Base-by-base conservation (phyloP, 2,797 vertebrate species). In the Syndactyla subalaris region DNA sequence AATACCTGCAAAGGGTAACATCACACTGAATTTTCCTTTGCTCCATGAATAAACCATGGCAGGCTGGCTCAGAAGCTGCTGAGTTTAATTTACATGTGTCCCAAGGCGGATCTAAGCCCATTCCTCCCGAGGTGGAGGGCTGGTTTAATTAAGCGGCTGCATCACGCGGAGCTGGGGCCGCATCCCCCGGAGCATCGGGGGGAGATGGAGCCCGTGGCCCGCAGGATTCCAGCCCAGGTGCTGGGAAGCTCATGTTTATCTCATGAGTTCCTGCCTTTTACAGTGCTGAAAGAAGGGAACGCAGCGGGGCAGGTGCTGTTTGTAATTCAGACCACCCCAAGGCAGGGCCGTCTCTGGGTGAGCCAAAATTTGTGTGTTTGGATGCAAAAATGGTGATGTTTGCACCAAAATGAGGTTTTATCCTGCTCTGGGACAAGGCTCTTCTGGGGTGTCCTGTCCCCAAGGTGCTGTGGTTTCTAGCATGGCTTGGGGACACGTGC, bases 71-170 rank as follows among this genome's bases (percentile, higher is more conserved):
- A 12, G 70, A 72, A 71, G 55, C 51, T 0, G 6, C 77, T 90
- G 85, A 52, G 55, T 97, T 94, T 78, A 81, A 94, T 93, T 94
- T 93, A 30, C 79, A 43, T 54, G 84, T 91, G 89, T 96, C 93
- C 95, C 74, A 95, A 66, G 93, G 81, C 26, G 0, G 76, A 81
- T 89, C 88, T 94, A 46, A 96, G 68, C 66, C 84, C n/a, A 1
- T 85, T 86, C 46, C 92, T 90, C 89, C 52, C 12, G 82, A 89
- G 92, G 73, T 75, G 67, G 77, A 89, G 81, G 71, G 26, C 68
- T 95, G 85, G 18, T 95, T 95, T 97, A 95, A 95, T 89, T 92
- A 95, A 85, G 61, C 0, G 4, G 14, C 91, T 55, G 58, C 19
- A 0, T 73, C 76, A 48, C 0, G 5, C n/a, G 30, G 72, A 85